Percentiles rank a stretch among this genome's conserved stretches.
phyloP scores from a whole-genome alignment of 2,888 invertebrate genomes.

The Embidobia sp. region DNA sequence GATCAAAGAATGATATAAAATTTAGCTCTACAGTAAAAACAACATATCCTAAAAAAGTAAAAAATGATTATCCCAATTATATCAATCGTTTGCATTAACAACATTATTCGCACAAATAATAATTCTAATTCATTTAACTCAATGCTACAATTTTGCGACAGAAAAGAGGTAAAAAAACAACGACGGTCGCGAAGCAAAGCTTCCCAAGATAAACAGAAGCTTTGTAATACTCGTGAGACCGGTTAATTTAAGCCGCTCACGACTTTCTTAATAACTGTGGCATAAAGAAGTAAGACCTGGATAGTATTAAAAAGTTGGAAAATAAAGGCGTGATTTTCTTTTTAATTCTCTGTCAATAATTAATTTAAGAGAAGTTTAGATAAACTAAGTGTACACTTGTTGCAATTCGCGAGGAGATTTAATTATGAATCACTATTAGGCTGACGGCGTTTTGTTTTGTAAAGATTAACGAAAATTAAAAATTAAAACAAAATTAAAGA shows the following conservation, averaged over 20 bases:
- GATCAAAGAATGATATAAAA: no score
- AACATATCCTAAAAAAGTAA: no score
- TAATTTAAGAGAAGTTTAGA: conserved; percentile 39
- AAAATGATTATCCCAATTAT: no score
- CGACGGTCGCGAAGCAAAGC: conserved; percentile 40
- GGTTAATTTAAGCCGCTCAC: conserved; percentile 63
- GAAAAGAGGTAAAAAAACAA: conserved; percentile 24
- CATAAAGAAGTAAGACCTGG: conserved; percentile 45
- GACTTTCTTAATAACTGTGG: conserved; percentile 61
- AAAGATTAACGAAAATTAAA: no score
- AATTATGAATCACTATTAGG: conserved; percentile 21
- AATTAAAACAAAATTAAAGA: no score
- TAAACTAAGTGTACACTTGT: conserved; percentile 41
- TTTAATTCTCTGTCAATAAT: conserved; percentile 54
- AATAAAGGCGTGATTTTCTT: conserved; percentile 57
- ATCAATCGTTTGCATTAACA: no score
- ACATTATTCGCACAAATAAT: conserved; percentile 12
- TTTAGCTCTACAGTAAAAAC: no score
- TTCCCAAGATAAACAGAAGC: conserved; percentile 62
- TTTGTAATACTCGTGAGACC: conserved; percentile 62
- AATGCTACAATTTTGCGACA: conserved; percentile 34
- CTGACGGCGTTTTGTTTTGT: neutral
- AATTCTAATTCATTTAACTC: conserved; percentile 41
- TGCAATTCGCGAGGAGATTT: conserved; percentile 17
- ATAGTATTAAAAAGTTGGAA: conserved; percentile 55